Base-by-base conservation (phyloP, 2,888 invertebrate genomes). In the Psylliodes chrysocephalus region DNA sequence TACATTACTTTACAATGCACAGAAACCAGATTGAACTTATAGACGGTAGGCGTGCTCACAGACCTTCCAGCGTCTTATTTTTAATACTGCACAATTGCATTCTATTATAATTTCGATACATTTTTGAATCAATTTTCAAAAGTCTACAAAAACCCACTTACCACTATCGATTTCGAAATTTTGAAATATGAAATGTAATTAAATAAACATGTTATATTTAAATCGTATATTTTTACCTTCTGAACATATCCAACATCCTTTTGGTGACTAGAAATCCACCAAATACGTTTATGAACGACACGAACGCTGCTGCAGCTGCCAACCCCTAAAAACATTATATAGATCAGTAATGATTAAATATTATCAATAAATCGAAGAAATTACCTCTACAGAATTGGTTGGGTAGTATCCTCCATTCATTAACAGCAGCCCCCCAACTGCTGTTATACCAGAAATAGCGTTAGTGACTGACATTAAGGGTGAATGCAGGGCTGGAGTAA, bases 401-500 rank as follows among this genome's bases (percentile, higher is more conserved):
- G 91, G 94, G 66, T 88, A 84, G 75, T 89, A 88, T 0, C 91
- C 91, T 8, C 94, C 94, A 66, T 91, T 91, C 94, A 95, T 95
- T 54, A 95, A 85, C 67, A 94, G 83, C 70, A 95, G 83, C 0
- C 94, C 95, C 53, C 95, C 95, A n/a, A 94, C 95, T 14, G 94
- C 94, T 1, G 95, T 95, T 77, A 95, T 93, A 22, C 94, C 95
- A 7, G 94, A 94, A 76, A 95, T 92, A 65, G 95, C 95, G 82
- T 95, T 95, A 3, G 95, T 95, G 30, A 95, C 95, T 0, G 94
- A 94, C 95, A 95, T 95, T 19, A 95, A 87, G 0, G 95, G 95
- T 0, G 94, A 94, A 84, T 95, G 95, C 17, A 95, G 86, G 25
- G 95, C 94, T 7, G 95, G 95, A 12, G 93, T 93, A 14, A 95